phyloP scores from a whole-genome alignment of 1,140 invertebrate species.

The Atta colombica region DNA sequence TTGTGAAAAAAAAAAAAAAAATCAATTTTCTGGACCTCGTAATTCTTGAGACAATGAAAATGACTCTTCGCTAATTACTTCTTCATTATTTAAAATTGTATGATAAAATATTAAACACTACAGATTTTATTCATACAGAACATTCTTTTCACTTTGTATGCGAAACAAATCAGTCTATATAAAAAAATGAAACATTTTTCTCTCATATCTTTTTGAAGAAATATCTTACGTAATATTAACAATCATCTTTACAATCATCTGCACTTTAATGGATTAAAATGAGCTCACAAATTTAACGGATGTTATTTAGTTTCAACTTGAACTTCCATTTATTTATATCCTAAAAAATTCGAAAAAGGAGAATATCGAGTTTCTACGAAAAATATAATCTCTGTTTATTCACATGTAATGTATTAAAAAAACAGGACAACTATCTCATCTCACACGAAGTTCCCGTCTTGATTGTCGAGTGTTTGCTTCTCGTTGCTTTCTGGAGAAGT shows the following conservation, averaged over 20 bases:
- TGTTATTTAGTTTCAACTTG: background rate
- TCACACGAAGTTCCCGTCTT: background rate
- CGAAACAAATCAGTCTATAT: background rate
- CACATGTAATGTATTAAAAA: slow-evolving; percentile 23
- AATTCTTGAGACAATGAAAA: slow-evolving; percentile 7
- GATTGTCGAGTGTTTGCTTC: slow-evolving; percentile 10
- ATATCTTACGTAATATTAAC: background rate
- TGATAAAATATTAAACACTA: background rate
- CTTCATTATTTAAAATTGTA: background rate
- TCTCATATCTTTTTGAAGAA: background rate
- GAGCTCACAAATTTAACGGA: background rate
- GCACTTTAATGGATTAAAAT: background rate
- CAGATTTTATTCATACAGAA: background rate
- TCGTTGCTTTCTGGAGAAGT: slow-evolving; percentile 5
- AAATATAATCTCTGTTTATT: slow-evolving; percentile 7
- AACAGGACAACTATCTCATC: background rate
- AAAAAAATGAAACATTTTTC: slow-evolving; percentile 11
- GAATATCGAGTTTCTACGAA: background rate
- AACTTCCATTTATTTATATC: slow-evolving; percentile 34
- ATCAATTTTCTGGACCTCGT: background rate
- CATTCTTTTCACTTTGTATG: background rate
- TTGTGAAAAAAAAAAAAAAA: background rate
- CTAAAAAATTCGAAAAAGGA: background rate
- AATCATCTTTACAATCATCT: background rate
- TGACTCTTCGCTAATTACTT: background rate